Evolutionary conservation across 2,888 invertebrate genomes (phyloP), one percentile per base, ranked within the genome.

Genomic region (Ectemnius continuus): DNA sequence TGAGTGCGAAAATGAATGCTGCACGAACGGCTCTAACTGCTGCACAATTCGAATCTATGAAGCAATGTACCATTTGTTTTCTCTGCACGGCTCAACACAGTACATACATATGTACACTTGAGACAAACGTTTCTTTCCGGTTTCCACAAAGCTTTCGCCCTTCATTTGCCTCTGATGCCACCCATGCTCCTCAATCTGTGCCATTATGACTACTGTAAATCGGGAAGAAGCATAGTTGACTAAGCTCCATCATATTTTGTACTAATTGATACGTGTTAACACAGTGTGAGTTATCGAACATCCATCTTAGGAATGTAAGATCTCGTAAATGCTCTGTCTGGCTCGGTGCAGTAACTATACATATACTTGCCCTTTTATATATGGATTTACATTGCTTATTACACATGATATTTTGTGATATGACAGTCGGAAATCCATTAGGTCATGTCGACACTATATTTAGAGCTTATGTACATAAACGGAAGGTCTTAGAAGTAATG

Each of bases 1-100:
- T 79, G 83, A 76, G 83, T 81, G 79, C 83, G 79, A 83, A 36
- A 13, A 45, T n/a, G 47, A 61, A 74, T 79, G 68, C 80, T 45
- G 47, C 62, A 59, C 73, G 68, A 65, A 69, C 62, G 63, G 65
- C 47, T 72, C 68, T 74, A 80, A 82, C 59, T 36, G 61, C 75
- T 81, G 71, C 76, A 80, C 59, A 76, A 72, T 78, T 76, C 70
- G 62, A 80, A 73, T 70, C 56, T 69, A 68, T 73, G 70, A 67
- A 47, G 70, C 62, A 70, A 61, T 72, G 70, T 73, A 57, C 64
- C 73, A 64, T 66, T 72, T 68, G 66, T 70, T 69, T 73, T 70
- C 71, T 71, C 62, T 70, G 62, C 70, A 75, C 67, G 67, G 18
- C 57, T 64, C 45, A 69, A 23, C 62, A n/a, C n/a, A n/a, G n/a